Evolutionary conservation across 2,888 invertebrate genomes (phyloP), one percentile per base, ranked within the genome.

Genomic region (Drosophila villosipedis): DNA sequence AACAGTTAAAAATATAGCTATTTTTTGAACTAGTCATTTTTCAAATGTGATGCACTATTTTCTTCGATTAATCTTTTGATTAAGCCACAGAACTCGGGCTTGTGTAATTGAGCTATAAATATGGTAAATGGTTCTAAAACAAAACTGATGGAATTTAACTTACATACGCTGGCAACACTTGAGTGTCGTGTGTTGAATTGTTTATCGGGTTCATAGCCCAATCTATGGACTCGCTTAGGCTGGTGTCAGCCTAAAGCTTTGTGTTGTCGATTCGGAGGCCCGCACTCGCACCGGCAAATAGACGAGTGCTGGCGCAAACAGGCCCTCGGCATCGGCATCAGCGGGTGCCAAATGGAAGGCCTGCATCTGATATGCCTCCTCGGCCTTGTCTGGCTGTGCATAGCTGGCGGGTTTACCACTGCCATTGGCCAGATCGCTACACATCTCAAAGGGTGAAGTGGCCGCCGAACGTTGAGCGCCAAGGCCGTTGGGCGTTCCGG

Each of bases 161-260:
- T 78, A 80, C 78, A 69, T 79, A 73, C 78, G 79, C 82, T 91
- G 91, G 89, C 90, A 91, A 85, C 83, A 86, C 81, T 67, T 64
- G 14, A 10, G 67, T 71, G 65, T 70, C 61, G 63, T 49, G 54
- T 47, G 64, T 52, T 65, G 76, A 57, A 39, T 57, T 52, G 10
- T 58, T 35, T 55, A 37, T 39, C 50, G 57, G 65, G 33, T 39
- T 43, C 53, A 25, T 25, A 39, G 33, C 22, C 50, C 57, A 41
- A 41, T 41, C 12, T 41, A 41, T 49, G 22, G 35, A 19, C 25
- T 22, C n/a, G n/a, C 59, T 94, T 96, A 97, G 95, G 98, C 97
- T 91, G 98, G 98, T 93, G 97, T 98, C 89, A 99, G 96, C 93
- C 96, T 97, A 93, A 99, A 98, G 93, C 98, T 97, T 91, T 98